A percentile compares a stretch with the other conserved stretches of the same genome.
These are phyloP conservation scores for Notiomystis cincta DNA, from an alignment of 2,113 vertebrate species.

Conservation along the genomic window DNA sequence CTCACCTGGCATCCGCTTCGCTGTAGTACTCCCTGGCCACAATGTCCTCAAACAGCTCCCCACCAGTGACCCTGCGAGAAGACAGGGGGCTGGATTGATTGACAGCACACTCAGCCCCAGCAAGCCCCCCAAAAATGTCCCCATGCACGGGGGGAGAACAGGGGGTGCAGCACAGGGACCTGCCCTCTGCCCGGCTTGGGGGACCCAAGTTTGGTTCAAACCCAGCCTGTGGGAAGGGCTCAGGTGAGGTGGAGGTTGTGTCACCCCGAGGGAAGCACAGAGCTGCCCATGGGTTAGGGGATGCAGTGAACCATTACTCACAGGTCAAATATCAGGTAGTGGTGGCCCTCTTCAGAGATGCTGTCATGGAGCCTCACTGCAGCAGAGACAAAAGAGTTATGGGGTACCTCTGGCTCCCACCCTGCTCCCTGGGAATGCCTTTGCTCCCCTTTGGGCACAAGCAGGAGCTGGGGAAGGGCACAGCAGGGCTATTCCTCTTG, in stretches of 20 bases:
- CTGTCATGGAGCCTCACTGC: conserved; percentile 83
- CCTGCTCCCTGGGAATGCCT: fast-evolving
- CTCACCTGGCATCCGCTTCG: conserved; percentile 81
- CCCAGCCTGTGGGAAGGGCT: not conserved
- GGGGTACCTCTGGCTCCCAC: not conserved
- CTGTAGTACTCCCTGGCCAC: conserved; percentile 85
- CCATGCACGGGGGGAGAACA: fast-evolving
- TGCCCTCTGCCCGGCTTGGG: not conserved
- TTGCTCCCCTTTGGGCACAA: not conserved
- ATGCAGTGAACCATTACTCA: conserved; percentile 64
- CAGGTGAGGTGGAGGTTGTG: fast-evolving
- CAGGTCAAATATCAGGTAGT: conserved; percentile 85
- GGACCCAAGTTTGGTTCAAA: not conserved
- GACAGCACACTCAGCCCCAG: not conserved
- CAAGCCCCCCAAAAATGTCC: not conserved
- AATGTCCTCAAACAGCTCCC: conserved; percentile 82
- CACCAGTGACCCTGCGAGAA: conserved; percentile 72
- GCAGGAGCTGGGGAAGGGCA: not conserved
- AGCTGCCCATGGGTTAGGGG: not conserved
- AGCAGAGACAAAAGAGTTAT: conserved; percentile 7
- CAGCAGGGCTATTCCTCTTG: not conserved
- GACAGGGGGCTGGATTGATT: not conserved
- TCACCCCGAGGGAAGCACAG: fast-evolving
- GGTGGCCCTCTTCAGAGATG: conserved; percentile 83
- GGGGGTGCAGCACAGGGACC: not conserved